Evolutionary conservation across 2,888 invertebrate genomes (phyloP).

Genomic region (Drosophila heteroneura): DNA sequence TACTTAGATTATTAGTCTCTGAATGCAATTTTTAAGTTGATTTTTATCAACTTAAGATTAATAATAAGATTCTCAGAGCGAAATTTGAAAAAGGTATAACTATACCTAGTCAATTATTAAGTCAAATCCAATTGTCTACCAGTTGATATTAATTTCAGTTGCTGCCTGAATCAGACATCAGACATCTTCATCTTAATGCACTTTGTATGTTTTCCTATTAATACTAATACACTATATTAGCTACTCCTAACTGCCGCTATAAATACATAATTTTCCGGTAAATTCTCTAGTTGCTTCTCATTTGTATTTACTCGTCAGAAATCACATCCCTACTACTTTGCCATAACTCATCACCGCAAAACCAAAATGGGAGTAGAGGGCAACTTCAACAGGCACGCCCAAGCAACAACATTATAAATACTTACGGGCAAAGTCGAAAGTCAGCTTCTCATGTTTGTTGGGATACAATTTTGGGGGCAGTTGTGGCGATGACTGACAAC

Average conservation of each 20-base stretch:
- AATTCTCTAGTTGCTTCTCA: neutral
- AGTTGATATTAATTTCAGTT: neutral
- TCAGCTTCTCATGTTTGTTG: conserved; percentile 35
- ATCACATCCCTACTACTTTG: conserved; percentile 17
- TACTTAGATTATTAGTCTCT: neutral
- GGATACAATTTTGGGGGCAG: conserved; percentile 8
- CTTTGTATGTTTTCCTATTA: neutral
- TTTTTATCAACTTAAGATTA: too few relatives aligned
- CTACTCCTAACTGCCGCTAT: neutral
- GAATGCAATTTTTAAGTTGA: too few relatives aligned
- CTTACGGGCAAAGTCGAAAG: conserved; percentile 46
- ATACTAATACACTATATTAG: neutral
- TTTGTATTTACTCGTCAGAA: conserved; percentile 17
- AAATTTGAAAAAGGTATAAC: too few relatives aligned
- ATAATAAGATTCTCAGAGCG: too few relatives aligned
- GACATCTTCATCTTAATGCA: neutral
- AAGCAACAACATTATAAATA: conserved; percentile 24
- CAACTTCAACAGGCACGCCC: conserved; percentile 9
- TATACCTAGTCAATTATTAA: neutral
- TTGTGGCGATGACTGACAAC: conserved; percentile 70
- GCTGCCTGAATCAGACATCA: neutral
- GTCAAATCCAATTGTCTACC: neutral
- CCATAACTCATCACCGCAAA: conserved; percentile 27
- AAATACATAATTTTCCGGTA: neutral
- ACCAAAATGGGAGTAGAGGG: neutral